Percentiles rank a stretch among this genome's conserved stretches.
Evolutionary conservation across 2,797 vertebrate species (phyloP).

Genomic region (Neoniphon sammara): DNA sequence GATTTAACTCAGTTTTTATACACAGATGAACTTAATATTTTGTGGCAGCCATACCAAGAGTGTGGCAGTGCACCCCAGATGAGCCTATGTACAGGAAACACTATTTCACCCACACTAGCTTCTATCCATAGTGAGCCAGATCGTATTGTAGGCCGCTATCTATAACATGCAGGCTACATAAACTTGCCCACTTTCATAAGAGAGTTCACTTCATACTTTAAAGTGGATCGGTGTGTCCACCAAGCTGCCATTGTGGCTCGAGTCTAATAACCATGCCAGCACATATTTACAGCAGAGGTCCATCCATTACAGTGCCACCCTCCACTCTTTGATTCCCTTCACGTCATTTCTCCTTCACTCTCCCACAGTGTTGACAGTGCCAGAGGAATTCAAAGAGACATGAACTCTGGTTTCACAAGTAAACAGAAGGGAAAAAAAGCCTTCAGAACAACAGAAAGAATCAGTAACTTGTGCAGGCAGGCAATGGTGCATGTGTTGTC

Average conservation of each 20-base stretch:
- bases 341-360: conserved; percentile 31
- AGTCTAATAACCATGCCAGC: conserved; percentile 4
- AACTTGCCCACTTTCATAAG: neutral
- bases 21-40: too few species aligned
- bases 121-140: neutral
- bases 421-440: conserved; percentile 43
- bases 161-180: neutral
- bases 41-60: too few species aligned
- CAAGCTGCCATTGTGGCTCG: neutral
- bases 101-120: neutral
- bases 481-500: conserved; percentile 69
- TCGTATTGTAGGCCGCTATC: neutral
- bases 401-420: conserved; percentile 45
- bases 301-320: conserved; percentile 8
- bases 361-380: conserved; percentile 35
- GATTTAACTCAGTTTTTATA: too few species aligned
- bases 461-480: conserved; percentile 48
- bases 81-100: neutral
- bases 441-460: conserved; percentile 50
- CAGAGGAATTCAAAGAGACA: conserved; percentile 50
- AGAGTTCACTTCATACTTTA: neutral
- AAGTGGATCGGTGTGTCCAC: conserved; percentile 1
- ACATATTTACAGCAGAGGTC: conserved; percentile 13
- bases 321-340: conserved; percentile 26
- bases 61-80: too few species aligned